Evolutionary conservation across 2,888 invertebrate genomes (phyloP).

Genomic region (Cheiracanthium punctorium): DNA sequence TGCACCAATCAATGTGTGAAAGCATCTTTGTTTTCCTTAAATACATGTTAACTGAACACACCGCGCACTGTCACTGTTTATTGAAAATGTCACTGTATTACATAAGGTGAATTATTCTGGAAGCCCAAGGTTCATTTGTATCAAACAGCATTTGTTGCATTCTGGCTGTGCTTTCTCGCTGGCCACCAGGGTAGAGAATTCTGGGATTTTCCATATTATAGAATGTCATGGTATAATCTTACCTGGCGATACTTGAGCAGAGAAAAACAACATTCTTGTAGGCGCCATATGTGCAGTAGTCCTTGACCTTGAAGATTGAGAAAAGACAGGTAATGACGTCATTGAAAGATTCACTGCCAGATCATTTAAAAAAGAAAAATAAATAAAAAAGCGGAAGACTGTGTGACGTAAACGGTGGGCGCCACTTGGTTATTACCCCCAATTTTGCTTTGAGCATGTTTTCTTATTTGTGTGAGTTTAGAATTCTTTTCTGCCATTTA

Average conservation of each 20-base stretch:
- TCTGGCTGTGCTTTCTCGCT: neutral
- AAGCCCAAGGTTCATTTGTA: constrained; percentile 4
- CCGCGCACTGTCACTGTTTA: too few species aligned
- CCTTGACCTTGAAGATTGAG: constrained; percentile 51
- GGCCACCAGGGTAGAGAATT: neutral
- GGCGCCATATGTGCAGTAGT: constrained; percentile 32
- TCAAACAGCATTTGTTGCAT: too few species aligned
- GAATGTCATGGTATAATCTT: constrained; percentile 37
- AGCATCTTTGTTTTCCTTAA: too few species aligned
- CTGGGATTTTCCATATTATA: constrained; percentile 37
- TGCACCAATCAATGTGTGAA: too few species aligned
- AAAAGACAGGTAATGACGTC: constrained; percentile 9
- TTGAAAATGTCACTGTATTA: neutral
- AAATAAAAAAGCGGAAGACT: constrained; percentile 59
- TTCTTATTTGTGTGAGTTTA: constrained; percentile 11
- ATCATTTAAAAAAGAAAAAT: too few species aligned
- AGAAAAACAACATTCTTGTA: constrained; percentile 43
- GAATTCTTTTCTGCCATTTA: constrained; percentile 45
- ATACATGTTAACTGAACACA: too few species aligned
- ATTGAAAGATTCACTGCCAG: constrained; percentile 8
- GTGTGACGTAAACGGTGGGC: constrained; percentile 25
- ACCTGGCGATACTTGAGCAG: constrained; percentile 45
- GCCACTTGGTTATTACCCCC: constrained; percentile 60
- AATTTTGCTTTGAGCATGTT: neutral
- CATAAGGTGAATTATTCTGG: neutral